A percentile compares a stretch with the other conserved stretches of the same genome.
Evolutionary conservation across 2,797 vertebrate genomes (phyloP).

Genomic region (Harpagifer antarcticus): DNA sequence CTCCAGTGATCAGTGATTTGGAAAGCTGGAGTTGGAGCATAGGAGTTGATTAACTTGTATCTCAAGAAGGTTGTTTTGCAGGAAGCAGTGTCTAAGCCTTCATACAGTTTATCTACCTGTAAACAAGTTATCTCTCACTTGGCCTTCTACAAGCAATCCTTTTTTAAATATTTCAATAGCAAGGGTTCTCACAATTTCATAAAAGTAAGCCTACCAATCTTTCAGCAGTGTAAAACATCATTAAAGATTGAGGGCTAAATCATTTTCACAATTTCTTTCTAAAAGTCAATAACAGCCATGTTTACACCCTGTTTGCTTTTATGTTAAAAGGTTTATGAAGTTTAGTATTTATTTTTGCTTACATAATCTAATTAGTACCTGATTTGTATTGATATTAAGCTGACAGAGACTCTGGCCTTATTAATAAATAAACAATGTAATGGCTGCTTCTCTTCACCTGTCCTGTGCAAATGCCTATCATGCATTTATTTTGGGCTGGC

Average conservation of each 20-base stretch:
- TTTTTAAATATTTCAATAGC: constrained; percentile 10
- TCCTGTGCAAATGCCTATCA: neutral
- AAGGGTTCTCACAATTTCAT: neutral
- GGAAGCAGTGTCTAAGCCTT: constrained; percentile 5
- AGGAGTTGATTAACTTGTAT: constrained; percentile 26
- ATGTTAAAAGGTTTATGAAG: no score
- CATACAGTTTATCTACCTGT: neutral
- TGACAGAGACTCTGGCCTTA: neutral
- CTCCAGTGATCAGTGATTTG: constrained; percentile 16
- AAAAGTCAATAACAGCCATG: neutral
- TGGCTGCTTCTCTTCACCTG: no score
- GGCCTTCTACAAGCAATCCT: neutral
- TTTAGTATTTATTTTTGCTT: neutral
- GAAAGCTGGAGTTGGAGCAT: constrained; percentile 18
- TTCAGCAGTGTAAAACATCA: neutral
- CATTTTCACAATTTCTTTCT: neutral
- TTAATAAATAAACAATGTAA: no score
- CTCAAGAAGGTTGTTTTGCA: constrained; percentile 21
- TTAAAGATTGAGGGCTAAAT: constrained; percentile 17
- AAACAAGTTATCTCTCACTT: constrained; percentile 1
- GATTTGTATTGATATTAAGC: neutral
- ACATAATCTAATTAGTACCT: neutral
- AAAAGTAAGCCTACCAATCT: constrained; percentile 5
- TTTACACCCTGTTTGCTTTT: neutral
- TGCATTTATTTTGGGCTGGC: neutral